These are phyloP conservation scores for Muntiacus muntjak DNA, from an alignment of 2,113 vertebrate genomes.

Conservation along the genomic window DNA sequence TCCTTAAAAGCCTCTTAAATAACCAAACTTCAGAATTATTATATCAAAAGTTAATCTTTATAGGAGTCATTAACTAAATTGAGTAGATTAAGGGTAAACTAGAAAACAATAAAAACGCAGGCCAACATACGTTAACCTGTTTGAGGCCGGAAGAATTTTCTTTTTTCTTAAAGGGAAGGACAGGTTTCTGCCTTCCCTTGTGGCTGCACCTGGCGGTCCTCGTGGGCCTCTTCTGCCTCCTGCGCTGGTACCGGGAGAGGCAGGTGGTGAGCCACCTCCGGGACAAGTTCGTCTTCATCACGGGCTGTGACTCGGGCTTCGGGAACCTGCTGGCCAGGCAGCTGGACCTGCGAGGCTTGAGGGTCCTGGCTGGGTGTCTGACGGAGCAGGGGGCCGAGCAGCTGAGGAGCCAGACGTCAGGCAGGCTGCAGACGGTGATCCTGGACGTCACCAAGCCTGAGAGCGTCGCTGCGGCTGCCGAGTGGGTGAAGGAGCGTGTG, in stretches of 20 bases:
- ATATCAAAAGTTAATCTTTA: not conserved
- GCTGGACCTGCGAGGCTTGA: not conserved
- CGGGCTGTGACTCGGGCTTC: not conserved
- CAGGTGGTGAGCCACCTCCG: not conserved
- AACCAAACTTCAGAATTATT: not conserved
- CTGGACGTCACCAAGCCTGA: not conserved
- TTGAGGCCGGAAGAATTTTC: not conserved
- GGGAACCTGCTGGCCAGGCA: not conserved
- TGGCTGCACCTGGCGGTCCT: not conserved
- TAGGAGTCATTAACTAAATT: not conserved
- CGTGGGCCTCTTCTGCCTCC: not conserved
- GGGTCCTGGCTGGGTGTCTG: not conserved
- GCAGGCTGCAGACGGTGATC: not conserved
- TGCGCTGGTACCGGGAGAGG: not conserved
- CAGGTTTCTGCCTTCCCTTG: not conserved
- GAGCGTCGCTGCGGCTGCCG: accelerated
- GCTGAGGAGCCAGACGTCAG: not conserved
- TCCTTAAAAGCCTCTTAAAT: not conserved
- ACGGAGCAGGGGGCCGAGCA: not conserved
- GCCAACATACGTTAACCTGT: not conserved
- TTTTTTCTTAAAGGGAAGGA: not conserved
- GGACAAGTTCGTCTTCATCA: not conserved
- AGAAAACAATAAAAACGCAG: not conserved
- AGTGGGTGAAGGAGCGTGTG: not conserved
- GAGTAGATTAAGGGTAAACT: not conserved